Percentiles rank a stretch among this genome's conserved stretches.
Conservation (phyloP, 2,888 invertebrate genomes). For the Dendrolimus houi region DNA sequence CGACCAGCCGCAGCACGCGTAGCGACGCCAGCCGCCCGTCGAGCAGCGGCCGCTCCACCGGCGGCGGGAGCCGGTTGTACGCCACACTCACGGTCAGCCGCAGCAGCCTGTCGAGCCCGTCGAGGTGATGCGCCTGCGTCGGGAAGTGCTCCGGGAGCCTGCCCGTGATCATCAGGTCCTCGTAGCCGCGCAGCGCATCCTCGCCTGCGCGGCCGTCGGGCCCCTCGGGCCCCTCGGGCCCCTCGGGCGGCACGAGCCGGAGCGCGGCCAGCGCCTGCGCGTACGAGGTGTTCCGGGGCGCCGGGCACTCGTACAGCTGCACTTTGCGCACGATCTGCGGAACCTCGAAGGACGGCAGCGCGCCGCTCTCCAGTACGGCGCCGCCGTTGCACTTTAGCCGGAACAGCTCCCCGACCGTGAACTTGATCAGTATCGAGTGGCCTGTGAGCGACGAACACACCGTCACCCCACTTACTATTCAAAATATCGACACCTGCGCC, state of each 20-base stretch:
- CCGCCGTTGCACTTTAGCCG: not conserved
- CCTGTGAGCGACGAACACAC: not conserved
- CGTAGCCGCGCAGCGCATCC: not conserved
- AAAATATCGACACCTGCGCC: too few relatives aligned
- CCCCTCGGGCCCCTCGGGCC: too few relatives aligned
- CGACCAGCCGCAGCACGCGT: conserved; percentile 9
- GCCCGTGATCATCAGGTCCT: not conserved
- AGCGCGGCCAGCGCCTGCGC: conserved; percentile 6
- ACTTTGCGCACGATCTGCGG: not conserved
- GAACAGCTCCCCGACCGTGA: not conserved
- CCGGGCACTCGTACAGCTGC: not conserved
- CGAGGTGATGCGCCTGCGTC: conserved; percentile 4
- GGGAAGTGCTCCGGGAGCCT: conserved; percentile 4
- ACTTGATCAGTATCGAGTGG: not conserved
- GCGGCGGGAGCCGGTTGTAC: conserved; percentile 2
- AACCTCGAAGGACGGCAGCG: not conserved
- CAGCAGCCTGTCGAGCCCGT: conserved; percentile 5
- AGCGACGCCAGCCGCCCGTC: conserved; percentile 10
- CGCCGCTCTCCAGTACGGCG: not conserved
- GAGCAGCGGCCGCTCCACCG: conserved; percentile 5
- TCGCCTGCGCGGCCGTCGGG: not conserved
- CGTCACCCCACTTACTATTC: too few relatives aligned
- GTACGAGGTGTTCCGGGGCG: conserved; percentile 1
- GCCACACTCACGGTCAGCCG: conserved; percentile 4
- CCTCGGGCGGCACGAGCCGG: not conserved